Base-by-base conservation (phyloP, 2,888 invertebrate species). In the Thereva nobilitata region DNA sequence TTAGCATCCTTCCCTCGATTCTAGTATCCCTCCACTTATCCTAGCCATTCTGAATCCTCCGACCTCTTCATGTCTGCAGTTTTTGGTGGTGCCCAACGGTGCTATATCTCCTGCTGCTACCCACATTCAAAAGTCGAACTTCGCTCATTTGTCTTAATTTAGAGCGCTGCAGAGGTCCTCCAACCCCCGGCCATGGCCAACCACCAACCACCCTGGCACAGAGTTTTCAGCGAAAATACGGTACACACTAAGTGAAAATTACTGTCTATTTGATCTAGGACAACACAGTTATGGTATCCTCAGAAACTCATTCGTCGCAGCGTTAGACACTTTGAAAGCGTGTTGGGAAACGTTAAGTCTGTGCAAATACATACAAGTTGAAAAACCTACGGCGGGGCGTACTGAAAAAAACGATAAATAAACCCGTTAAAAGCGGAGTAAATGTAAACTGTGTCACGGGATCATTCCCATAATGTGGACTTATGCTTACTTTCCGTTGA, bases 401-500 rank as follows among this genome's bases (percentile, higher is more conserved):
- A 8, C 23, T 38, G 50, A 61, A 61, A 61, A 50, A 61, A 34
- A 50, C 49, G 61, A 50, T 61, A 61, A 61, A 50, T n/a, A 61
- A 61, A 61, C 61, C 50, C 50, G 61, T 34, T 50, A 47, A 42
- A 38, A 61, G 45, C 49, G 50, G 42, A 23, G 61, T 50, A 61
- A 61, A 61, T 61, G 50, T 40, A 6, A 61, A 61, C 40, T 61
- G 35, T 61, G 61, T 61, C 61, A 61, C 61, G 49, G 61, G 61
- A 61, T 61, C 61, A 40, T 34, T 41, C 61, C 50, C 35, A 50
- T 50, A 61, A 61, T 61, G 61, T n/a, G 50, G 50, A 42, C 47
- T 23, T 23, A 23, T 23, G 23, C 23, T 23, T 23, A 23, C 23
- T 23, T 23, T 23, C 23, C 23, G 23, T 23, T 23, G 23, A 23